Base-by-base conservation (phyloP, 2,888 invertebrate species). In the Troides helena region DNA sequence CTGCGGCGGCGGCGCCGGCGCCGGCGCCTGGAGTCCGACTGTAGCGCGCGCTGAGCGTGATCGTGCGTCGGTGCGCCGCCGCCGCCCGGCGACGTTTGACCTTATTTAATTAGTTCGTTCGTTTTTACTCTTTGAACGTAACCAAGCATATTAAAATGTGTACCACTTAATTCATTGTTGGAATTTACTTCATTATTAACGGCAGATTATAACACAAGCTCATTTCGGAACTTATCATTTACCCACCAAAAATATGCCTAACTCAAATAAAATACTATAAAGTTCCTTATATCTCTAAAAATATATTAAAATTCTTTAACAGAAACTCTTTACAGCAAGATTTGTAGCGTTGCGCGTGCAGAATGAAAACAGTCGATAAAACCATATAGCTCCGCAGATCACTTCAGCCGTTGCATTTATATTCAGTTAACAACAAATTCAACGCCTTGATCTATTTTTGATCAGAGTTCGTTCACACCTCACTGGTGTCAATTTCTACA, bases 21-120 rank as follows among this genome's bases (percentile, higher is more conserved):
- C 30, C 78, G 78, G 72, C 78, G 78, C 79, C 79, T 78, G 73
- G 78, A 75, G 77, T 77, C 80, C 76, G 79, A 87, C 88, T 87
- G 84, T 78, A 81, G 80, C 79, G 78, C 81, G 79, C 74, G 76
- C 81, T 75, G 59, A 53, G 56, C 67, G 56, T 63, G 67, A 69
- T 69, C 65, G 70, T 68, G 68, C 46, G 46, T 46, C 46, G 46
- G 12, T 14, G 46, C 74, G 72, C 71, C 72, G 74, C 64, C 73
- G 74, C 72, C 74, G 77, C 75, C 76, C 84, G 82, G 78, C 83
- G 86, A 87, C 90, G 89, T 87, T 91, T 92, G 92, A 92, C 92
- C 92, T 90, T 92, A 92, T 92, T 92, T 91, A 92, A 92, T 92
- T 92, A 91, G 87, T 91, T 88, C 87, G 88, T 86, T 89, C 89